Base-by-base conservation (phyloP, 2,113 vertebrate genomes). In the Muntiacus reevesi region DNA sequence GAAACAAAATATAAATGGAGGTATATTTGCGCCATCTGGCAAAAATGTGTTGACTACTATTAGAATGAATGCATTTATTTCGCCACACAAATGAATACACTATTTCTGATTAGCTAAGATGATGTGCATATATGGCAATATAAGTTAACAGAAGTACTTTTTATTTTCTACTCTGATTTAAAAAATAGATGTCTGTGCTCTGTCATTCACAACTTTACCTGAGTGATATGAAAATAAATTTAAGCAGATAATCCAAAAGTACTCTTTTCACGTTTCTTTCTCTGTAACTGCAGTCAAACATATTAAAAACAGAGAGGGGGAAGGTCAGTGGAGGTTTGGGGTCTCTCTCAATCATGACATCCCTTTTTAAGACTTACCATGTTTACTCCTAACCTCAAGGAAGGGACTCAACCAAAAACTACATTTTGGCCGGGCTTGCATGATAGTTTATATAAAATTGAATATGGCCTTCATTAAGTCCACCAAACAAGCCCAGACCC, bases 181-280 rank as follows among this genome's bases (percentile, higher is more conserved):
- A 1, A 96, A 98, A 98, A 98, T 91, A 97, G 87, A 96, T 89
- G 94, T 96, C 98, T 98, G 98, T 99, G 98, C 98, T 98, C 91
- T 98, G 87, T 97, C 98, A 97, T 93, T 96, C 93, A 89, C 97
- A 98, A 95, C 98, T 98, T 98, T 98, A 98, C 98, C 98, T 99
- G 98, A 99, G 98, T 98, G 97, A 97, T 97, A 98, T 95, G 96
- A 95, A 98, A 97, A 98, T 96, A 92, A 97, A 79, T 91, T 93
- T 79, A 96, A 91, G 81, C 62, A 36, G 71, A 87, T 91, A 93
- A 95, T 95, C 45, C 25, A 62, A 94, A 98, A 92, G 67, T 27
- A 85, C 78, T 92, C 93, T 84, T 86, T 91, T 92, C 59, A 88
- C 43, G 84, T 90, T 28, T 94, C 55, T 47, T 40, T 17, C 47